phyloP scores from a whole-genome alignment of 2,797 vertebrate species.

The Lindbergichthys nudifrons region DNA sequence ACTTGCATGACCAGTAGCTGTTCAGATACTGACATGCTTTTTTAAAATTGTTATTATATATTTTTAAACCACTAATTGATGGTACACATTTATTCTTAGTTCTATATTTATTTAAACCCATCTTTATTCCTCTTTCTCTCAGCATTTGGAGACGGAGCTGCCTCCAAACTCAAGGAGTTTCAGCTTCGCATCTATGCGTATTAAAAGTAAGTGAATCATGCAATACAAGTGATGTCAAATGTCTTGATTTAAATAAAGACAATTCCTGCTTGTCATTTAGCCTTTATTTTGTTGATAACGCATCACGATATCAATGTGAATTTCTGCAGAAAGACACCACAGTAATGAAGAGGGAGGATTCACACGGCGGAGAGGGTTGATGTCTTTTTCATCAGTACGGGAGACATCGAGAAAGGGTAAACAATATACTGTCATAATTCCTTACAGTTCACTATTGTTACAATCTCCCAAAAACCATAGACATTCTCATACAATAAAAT shows the following conservation, averaged over 20 bases:
- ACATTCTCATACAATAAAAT: neutral
- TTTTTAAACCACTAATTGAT: neutral
- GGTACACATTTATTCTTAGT: neutral
- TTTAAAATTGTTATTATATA: no score
- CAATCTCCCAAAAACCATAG: neutral
- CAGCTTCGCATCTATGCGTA: slow-evolving; percentile 71
- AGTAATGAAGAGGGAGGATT: slow-evolving; percentile 45
- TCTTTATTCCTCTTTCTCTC: neutral
- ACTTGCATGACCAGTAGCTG: neutral
- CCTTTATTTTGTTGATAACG: neutral
- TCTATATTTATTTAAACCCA: neutral
- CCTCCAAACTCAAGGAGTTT: slow-evolving; percentile 55
- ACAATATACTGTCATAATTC: neutral
- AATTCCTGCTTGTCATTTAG: neutral
- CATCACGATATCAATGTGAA: neutral
- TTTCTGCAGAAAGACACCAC: slow-evolving; percentile 51
- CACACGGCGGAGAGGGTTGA: slow-evolving; percentile 39
- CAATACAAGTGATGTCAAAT: neutral
- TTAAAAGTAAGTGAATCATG: slow-evolving; percentile 64
- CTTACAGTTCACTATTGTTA: neutral
- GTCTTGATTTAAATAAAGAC: neutral
- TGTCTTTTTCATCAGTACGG: slow-evolving; percentile 70
- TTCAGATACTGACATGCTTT: neutral
- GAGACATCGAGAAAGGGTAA: slow-evolving; percentile 55
- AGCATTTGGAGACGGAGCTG: slow-evolving; percentile 30